These are phyloP conservation scores for Oxygymnocypris stewartii DNA, from an alignment of 2,113 vertebrate genomes.

Conservation along the genomic window DNA sequence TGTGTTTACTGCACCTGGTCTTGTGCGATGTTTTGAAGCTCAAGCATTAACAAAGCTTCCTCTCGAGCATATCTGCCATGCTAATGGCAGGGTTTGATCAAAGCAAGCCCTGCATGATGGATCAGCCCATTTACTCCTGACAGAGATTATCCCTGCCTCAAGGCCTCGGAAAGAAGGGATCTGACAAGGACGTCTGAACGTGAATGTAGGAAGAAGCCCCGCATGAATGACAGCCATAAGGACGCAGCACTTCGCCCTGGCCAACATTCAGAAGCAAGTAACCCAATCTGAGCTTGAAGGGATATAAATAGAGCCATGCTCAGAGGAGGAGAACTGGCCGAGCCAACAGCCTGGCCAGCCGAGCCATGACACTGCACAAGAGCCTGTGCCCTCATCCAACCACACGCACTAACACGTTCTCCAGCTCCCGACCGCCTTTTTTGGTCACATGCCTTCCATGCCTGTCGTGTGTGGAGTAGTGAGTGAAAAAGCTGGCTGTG, in stretches of 20 bases:
- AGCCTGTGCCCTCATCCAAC: constrained; percentile 23
- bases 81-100: constrained; percentile 39
- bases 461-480: constrained; percentile 45
- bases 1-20: constrained; percentile 31
- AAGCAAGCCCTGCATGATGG: neutral
- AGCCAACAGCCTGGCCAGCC: constrained; percentile 48
- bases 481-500: neutral
- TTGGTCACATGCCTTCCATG: constrained; percentile 71
- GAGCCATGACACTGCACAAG: constrained; percentile 68
- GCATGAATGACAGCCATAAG: constrained; percentile 23
- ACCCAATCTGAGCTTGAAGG: constrained; percentile 51
- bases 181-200: neutral
- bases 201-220: constrained; percentile 13
- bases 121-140: constrained; percentile 12
- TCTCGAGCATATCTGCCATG: constrained; percentile 27
- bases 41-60: constrained; percentile 34
- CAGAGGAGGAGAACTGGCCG: constrained; percentile 44
- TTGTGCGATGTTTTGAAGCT: constrained; percentile 23
- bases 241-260: neutral
- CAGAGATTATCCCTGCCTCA: constrained; percentile 6
- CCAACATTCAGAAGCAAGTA: constrained; percentile 41
- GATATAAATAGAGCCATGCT: constrained; percentile 65
- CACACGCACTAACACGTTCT: neutral
- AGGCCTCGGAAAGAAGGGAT: constrained; percentile 7
- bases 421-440: constrained; percentile 64